Evolutionary conservation across 2,113 vertebrate species (phyloP).

Genomic region (Ictidomys tridecemlineatus): DNA sequence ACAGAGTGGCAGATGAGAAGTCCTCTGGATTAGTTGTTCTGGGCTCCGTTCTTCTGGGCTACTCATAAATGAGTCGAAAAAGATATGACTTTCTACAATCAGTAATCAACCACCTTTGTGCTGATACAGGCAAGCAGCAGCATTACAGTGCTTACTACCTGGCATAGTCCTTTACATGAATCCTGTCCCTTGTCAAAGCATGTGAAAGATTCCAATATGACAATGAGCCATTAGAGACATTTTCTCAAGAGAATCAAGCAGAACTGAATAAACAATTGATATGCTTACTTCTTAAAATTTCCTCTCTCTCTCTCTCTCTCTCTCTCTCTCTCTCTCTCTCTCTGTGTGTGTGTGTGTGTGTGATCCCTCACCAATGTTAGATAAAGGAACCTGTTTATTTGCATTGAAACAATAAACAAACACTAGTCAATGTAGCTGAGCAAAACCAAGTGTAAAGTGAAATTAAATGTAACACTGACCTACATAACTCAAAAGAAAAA

Average conservation of each 20-base stretch:
- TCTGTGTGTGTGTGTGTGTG: neutral
- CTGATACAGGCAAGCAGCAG: neutral
- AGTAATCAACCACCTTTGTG: neutral
- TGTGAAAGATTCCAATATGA: neutral
- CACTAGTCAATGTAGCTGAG: neutral
- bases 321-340: neutral
- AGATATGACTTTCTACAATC: neutral
- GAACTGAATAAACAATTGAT: neutral
- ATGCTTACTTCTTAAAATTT: neutral
- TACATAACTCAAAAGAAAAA: neutral
- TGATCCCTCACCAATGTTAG: accelerated
- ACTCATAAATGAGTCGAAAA: neutral
- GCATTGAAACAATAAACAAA: neutral
- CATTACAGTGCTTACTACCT: neutral
- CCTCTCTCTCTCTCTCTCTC: no score
- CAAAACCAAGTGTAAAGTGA: neutral
- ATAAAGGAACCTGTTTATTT: neutral
- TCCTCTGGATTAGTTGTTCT: neutral
- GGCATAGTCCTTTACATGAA: neutral
- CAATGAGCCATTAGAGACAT: neutral
- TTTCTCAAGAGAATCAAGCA: neutral
- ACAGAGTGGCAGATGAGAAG: neutral
- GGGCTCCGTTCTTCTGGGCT: neutral
- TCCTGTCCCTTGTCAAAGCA: neutral
- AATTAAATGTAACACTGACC: neutral